Conservation (phyloP, 2,113 vertebrate genomes). For the Condylura cristata region DNA sequence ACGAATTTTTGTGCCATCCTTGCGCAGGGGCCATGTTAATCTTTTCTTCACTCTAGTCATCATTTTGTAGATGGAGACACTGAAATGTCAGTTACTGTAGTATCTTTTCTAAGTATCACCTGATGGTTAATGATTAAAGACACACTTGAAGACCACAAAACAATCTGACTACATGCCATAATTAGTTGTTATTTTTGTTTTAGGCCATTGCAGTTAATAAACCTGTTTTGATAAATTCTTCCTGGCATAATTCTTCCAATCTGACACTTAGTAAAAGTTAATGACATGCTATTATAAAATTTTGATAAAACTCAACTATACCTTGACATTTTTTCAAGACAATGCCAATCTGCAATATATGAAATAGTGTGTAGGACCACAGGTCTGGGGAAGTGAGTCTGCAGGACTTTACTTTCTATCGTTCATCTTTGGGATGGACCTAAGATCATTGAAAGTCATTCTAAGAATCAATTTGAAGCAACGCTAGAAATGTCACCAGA, state of each 20-base stretch:
- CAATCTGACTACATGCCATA: background rate
- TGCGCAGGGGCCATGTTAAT: too few species aligned
- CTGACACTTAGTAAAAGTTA: background rate
- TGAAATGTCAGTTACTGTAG: background rate
- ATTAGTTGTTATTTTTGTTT: background rate
- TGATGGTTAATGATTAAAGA: background rate
- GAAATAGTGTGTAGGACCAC: background rate
- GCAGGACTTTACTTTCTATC: background rate
- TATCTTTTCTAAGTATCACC: background rate
- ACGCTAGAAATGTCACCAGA: slow-evolving; percentile 9
- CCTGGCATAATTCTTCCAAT: background rate
- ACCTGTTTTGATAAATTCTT: background rate
- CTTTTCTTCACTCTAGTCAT: background rate
- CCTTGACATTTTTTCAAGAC: background rate
- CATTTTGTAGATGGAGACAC: background rate
- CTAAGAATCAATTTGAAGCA: background rate
- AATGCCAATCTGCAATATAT: background rate
- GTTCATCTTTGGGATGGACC: background rate
- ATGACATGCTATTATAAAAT: background rate
- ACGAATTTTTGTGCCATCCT: background rate
- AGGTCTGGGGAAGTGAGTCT: background rate
- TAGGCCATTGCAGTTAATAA: background rate
- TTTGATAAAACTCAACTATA: background rate
- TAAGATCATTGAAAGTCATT: background rate
- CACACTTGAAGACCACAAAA: background rate